phyloP scores from a whole-genome alignment of 2,888 invertebrate genomes.

The Polydrusus cervinus region DNA sequence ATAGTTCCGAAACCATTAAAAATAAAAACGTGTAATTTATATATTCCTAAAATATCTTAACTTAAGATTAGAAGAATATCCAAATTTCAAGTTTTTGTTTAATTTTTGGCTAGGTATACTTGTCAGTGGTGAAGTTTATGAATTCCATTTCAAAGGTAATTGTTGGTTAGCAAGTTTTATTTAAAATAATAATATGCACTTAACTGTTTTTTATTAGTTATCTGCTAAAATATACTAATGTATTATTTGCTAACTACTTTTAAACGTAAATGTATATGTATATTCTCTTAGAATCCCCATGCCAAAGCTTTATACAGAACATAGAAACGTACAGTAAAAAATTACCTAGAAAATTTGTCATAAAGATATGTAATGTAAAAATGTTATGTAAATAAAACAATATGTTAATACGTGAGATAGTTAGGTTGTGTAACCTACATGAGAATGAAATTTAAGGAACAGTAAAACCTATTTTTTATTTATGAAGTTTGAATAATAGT shows the following conservation, averaged over 20 bases:
- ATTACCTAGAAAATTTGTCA: slow-evolving; percentile 16
- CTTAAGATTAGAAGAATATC: too few species aligned
- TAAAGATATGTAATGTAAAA: slow-evolving; percentile 28
- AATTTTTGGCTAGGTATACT: too few species aligned
- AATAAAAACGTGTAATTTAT: too few species aligned
- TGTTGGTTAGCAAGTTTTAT: too few species aligned
- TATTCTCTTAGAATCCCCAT: slow-evolving; percentile 4
- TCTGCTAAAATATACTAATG: background rate
- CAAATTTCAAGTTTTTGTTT: too few species aligned
- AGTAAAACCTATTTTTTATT: background rate
- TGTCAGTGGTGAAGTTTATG: too few species aligned
- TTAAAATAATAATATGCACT: too few species aligned
- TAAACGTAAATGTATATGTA: slow-evolving; percentile 5
- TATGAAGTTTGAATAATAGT: too few species aligned
- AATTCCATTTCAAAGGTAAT: too few species aligned
- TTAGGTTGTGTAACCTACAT: slow-evolving; percentile 14
- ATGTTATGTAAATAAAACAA: slow-evolving; percentile 24
- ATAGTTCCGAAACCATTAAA: too few species aligned
- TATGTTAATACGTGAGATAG: slow-evolving; percentile 10
- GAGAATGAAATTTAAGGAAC: background rate
- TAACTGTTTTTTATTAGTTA: background rate
- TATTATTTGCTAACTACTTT: background rate
- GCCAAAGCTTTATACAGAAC: slow-evolving; percentile 30
- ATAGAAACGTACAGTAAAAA: slow-evolving; percentile 14
- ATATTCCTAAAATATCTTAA: too few species aligned